A percentile compares a stretch with the other conserved stretches of the same genome.
These are phyloP conservation scores for Eristalinus sepulchralis DNA, from an alignment of 2,888 invertebrate genomes.

Conservation along the genomic window DNA sequence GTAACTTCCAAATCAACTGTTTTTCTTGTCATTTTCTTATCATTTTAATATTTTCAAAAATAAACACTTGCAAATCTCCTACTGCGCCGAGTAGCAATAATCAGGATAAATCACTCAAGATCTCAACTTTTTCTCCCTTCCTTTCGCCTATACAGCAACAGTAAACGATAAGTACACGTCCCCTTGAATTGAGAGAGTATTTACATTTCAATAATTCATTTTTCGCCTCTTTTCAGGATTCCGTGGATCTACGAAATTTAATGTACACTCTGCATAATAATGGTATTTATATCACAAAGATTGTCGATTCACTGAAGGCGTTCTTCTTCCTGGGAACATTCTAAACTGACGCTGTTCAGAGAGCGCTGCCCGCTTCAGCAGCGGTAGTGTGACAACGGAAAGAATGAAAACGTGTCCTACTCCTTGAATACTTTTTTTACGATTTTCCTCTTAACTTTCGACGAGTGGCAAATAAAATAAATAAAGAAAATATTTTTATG, in stretches of 20 bases:
- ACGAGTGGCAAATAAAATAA: slow-evolving; percentile 21
- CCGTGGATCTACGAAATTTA: slow-evolving; percentile 76
- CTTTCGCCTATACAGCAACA: background rate
- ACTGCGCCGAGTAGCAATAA: background rate
- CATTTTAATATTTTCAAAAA: no score
- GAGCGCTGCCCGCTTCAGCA: slow-evolving; percentile 1
- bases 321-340: slow-evolving; percentile 79
- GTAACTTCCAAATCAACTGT: no score
- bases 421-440: slow-evolving; percentile 38
- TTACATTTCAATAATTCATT: slow-evolving; percentile 54
- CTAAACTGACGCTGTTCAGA: slow-evolving; percentile 62
- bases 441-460: slow-evolving; percentile 23
- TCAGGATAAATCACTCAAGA: background rate
- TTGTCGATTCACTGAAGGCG: slow-evolving; percentile 78
- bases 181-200: slow-evolving; percentile 13
- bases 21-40: no score
- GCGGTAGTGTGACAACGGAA: background rate
- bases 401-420: slow-evolving; percentile 34
- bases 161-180: background rate
- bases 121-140: background rate
- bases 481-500: slow-evolving; percentile 51
- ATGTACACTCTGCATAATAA: slow-evolving; percentile 78
- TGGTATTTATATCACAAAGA: slow-evolving; percentile 77
- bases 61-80: no score
- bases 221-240: slow-evolving; percentile 75